phyloP scores from a whole-genome alignment of 2,888 invertebrate species.

The Sminthurides aquaticus region DNA sequence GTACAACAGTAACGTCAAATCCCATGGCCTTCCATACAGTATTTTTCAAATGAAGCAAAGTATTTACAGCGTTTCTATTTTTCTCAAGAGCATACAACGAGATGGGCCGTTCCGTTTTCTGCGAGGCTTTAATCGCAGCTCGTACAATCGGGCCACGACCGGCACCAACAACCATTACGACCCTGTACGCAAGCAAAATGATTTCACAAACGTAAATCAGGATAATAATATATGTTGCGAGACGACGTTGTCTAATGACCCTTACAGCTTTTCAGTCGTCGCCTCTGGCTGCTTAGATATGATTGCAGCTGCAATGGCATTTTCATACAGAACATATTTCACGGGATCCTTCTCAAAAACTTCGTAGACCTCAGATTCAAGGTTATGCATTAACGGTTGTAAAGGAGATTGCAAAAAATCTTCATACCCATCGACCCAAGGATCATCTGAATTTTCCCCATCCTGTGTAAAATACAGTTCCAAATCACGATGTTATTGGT shows the following conservation, averaged over 20 bases:
- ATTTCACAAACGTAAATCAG: too few relatives aligned
- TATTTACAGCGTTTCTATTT: conserved; percentile 90
- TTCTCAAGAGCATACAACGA: conserved; percentile 94
- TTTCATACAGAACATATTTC: conserved; percentile 83
- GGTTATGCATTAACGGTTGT: conserved; percentile 90
- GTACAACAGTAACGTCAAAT: conserved; percentile 66
- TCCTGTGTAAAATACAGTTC: conserved; percentile 7
- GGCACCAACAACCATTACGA: conserved; percentile 85
- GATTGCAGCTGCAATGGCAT: conserved; percentile 71
- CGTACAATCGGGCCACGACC: conserved; percentile 91
- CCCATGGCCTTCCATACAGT: conserved; percentile 49
- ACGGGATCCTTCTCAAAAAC: conserved; percentile 96
- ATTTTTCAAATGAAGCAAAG: conserved; percentile 47
- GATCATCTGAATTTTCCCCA: conserved; percentile 12
- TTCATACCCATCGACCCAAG: conserved; percentile 65
- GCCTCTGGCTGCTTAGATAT: conserved; percentile 53
- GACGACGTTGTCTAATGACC: background rate
- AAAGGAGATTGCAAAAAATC: conserved; percentile 84
- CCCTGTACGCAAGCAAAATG: conserved; percentile 44
- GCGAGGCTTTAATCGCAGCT: conserved; percentile 60
- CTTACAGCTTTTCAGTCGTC: conserved; percentile 54
- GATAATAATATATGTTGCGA: too few relatives aligned
- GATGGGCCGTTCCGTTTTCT: conserved; percentile 54
- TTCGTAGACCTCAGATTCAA: conserved; percentile 93
- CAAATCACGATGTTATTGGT: background rate